Base-by-base conservation (phyloP, 2,113 vertebrate species). In the Suncus etruscus region DNA sequence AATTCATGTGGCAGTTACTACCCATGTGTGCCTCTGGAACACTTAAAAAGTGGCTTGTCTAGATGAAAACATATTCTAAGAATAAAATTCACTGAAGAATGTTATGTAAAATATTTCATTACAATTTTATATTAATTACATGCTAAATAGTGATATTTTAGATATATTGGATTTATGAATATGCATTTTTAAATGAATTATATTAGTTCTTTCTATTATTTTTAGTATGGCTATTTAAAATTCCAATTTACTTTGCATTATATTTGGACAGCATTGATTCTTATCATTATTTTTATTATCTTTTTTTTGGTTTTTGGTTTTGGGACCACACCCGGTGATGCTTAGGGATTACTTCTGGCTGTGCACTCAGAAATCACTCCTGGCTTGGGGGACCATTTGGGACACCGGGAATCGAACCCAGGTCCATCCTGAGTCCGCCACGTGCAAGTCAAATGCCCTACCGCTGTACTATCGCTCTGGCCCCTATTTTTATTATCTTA, bases 191-290 rank as follows among this genome's bases (percentile, higher is more conserved):
- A 90, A 86, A 82, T 89, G 10, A 83, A 63, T 32, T 39, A 75
- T 51, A 18, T 12, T 74, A 2, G 79, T 87, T 25, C 0, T 20
- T 9, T 72, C 32, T 75, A 22, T 4, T 16, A 51, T 72, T 90
- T 92, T 82, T 31, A 63, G 10, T 58, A 9, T 74, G 5, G 24
- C 70, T 91, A 92, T 74, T 89, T 91, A 90, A 91, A 95, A 90
- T 80, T 50, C 45, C 10, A 54, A 54, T 54, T 61, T 61, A 22
- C 6, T 61, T 61, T 78, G 14, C 7, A 68, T n/a, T 7, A 72
- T 78, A 92, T 63, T 84, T 94, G n/a, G 27, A 31, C 11, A 69
- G 3, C 1, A 47, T 31, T 69, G 2, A 39, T 69, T 16, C 81
- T 87, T 93, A 86, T 86, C 89, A 75, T 47, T 63, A 32, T 22